phyloP scores from a whole-genome alignment of 2,113 vertebrate species.

The Isurus oxyrinchus region DNA sequence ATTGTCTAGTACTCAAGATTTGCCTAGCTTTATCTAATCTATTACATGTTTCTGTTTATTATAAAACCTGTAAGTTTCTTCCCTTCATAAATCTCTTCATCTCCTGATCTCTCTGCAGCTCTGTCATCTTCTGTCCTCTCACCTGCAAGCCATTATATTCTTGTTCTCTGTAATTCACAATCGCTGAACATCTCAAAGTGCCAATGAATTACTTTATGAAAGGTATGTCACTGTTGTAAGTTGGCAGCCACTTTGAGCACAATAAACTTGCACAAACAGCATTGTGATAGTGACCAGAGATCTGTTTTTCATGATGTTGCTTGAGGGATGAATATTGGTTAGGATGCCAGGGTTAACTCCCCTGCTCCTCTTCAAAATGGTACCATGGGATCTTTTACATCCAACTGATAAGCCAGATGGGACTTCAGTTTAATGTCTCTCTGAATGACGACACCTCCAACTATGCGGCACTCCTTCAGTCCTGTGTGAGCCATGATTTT shows the following conservation, averaged over 20 bases:
- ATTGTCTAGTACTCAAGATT: neutral
- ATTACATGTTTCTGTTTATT: neutral
- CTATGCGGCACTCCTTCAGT: neutral
- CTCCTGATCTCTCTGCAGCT: neutral
- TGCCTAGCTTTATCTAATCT: neutral
- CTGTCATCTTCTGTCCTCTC: neutral
- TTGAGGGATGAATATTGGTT: neutral
- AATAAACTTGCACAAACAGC: neutral
- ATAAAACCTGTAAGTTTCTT: neutral
- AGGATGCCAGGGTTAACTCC: neutral
- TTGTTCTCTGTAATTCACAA: neutral
- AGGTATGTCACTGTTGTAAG: neutral
- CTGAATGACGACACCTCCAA: neutral
- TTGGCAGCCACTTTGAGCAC: neutral
- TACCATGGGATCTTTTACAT: neutral
- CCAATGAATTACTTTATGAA: neutral
- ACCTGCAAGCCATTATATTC: neutral
- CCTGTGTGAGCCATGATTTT: neutral
- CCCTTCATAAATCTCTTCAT: neutral
- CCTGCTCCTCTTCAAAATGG: neutral
- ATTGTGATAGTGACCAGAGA: neutral
- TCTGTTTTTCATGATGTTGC: neutral
- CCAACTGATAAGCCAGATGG: neutral
- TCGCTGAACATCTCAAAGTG: too few species aligned
- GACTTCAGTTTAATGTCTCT: neutral